A percentile compares a stretch with the other conserved stretches of the same genome.
Evolutionary conservation across 2,888 invertebrate genomes (phyloP).

Genomic region (Ophion costatus): DNA sequence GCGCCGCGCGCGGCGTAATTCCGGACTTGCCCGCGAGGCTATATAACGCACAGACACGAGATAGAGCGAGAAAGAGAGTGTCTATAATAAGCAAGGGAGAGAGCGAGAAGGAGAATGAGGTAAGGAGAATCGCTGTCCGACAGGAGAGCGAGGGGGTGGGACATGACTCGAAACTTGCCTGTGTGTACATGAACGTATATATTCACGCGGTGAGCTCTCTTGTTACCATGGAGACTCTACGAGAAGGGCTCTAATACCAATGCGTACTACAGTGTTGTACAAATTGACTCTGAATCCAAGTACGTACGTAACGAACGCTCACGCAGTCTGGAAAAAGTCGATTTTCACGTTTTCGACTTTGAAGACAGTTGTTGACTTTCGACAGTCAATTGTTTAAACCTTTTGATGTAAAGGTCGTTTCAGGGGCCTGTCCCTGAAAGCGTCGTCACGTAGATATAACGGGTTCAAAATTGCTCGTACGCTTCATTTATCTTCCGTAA

Average conservation of each 20-base stretch:
- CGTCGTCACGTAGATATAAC: no score
- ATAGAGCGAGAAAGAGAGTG: conserved; percentile 26
- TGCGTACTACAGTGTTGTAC: conserved; percentile 22
- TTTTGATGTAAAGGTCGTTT: no score
- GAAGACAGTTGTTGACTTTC: no score
- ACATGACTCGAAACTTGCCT: conserved; percentile 46
- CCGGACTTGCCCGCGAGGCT: conserved; percentile 45
- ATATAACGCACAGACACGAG: neutral
- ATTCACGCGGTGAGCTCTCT: conserved; percentile 7
- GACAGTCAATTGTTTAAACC: no score
- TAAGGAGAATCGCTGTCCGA: conserved; percentile 40
- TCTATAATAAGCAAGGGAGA: conserved; percentile 43
- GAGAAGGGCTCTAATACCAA: conserved; percentile 16
- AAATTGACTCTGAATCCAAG: neutral
- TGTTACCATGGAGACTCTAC: conserved; percentile 41
- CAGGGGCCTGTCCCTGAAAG: no score
- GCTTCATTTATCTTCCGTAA: no score
- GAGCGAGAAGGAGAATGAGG: conserved; percentile 26
- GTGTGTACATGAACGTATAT: neutral
- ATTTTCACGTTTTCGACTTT: no score
- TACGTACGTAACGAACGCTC: neutral
- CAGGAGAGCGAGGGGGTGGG: conserved; percentile 49
- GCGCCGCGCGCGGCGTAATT: conserved; percentile 54
- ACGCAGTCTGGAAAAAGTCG: no score
- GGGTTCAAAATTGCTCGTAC: no score